Base-by-base conservation (phyloP, 1,140 invertebrate species). In the Aphaenogaster floridana region DNA sequence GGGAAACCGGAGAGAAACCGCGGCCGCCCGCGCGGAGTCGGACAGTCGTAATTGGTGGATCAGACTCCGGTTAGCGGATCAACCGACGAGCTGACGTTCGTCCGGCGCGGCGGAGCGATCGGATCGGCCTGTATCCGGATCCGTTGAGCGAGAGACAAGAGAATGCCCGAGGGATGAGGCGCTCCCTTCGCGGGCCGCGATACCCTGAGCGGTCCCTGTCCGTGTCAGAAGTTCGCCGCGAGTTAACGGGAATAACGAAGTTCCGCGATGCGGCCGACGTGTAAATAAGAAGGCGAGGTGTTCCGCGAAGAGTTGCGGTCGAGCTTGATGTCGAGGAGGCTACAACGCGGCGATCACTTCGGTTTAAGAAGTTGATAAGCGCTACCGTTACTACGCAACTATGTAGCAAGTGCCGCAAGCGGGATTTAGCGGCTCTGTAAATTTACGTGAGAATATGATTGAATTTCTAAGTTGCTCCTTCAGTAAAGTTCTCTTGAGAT, bases 211-310 rank as follows among this genome's bases (percentile, higher is more conserved):
- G 66, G 11, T 54, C 34, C 48, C 57, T 79, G 79, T 79, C 61
- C 45, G 34, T 61, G 68, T 86, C 61, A 69, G 63, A 89, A 89
- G 61, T 80, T 89, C 8, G n/a, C 66, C 48, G 42, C 50, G 84
- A 72, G 81, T 89, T 84, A 52, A 39, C 50, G 13, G 34, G 39
- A 13, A 54, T 78, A 42, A 61, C 45, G 48, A 64, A 76, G 39
- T 80, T 39, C 15, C 45, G 28, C 15, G 34, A 15, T 13, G n/a
- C 11, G 34, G 2, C 28, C 39, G 52, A 63, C 57, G 77, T 48
- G 57, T 71, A 81, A 48, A 86, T 71, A 71, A 52, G 34, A 34
- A 3, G n/a, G 21, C 57, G 54, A 48, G 39, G 48, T 54, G 28
- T 9, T 42, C 11, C 42, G 66, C 15, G 3, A 39, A 72, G 68